Conservation (phyloP, 2,888 invertebrate genomes). For the Nineta flava region DNA sequence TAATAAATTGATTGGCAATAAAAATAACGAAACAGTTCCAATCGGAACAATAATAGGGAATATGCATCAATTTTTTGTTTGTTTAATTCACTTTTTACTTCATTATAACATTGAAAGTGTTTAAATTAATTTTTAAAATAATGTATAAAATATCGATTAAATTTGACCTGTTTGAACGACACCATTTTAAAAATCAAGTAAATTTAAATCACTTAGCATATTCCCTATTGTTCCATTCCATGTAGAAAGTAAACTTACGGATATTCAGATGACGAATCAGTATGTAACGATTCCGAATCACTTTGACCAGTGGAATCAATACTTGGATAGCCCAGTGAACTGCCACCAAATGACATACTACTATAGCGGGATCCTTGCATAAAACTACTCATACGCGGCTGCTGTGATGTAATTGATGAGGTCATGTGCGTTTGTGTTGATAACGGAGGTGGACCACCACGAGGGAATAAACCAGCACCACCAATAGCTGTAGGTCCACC, state of each 20-base stretch:
- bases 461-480: slow-evolving; percentile 17
- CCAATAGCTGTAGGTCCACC: slow-evolving; percentile 15
- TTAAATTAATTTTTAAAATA: too few relatives aligned
- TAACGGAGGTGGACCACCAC: slow-evolving; percentile 16
- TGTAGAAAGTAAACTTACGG: too few relatives aligned
- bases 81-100: too few relatives aligned
- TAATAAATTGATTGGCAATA: neutral
- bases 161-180: too few relatives aligned
- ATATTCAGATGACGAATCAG: slow-evolving; percentile 41
- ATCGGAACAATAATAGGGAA: too few relatives aligned
- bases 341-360: slow-evolving; percentile 16
- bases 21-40: neutral
- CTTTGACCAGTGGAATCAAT: slow-evolving; percentile 38
- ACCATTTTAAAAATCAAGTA: too few relatives aligned
- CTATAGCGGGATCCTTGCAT: slow-evolving; percentile 32
- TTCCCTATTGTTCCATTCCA: too few relatives aligned
- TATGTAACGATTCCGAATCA: slow-evolving; percentile 35
- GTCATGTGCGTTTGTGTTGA: slow-evolving; percentile 30
- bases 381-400: slow-evolving; percentile 39
- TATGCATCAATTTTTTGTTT: too few relatives aligned
- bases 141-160: too few relatives aligned
- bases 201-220: too few relatives aligned
- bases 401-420: slow-evolving; percentile 26
- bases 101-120: too few relatives aligned
- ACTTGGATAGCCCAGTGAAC: slow-evolving; percentile 31